A percentile compares a stretch with the other conserved stretches of the same genome.
Conservation (phyloP, 2,888 invertebrate genomes). For the Axea sp. region DNA sequence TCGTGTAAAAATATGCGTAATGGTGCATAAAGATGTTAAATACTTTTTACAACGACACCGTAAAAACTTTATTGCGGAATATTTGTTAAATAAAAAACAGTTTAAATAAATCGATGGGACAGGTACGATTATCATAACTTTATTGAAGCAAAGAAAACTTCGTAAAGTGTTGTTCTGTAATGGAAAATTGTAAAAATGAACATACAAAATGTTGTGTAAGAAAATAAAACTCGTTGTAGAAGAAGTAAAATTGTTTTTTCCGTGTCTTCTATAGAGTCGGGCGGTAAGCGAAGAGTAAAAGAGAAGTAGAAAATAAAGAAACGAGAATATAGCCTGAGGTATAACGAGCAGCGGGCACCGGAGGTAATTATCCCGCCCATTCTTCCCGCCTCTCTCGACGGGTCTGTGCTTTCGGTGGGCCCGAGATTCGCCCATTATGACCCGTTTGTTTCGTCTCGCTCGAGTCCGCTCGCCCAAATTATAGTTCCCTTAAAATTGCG, state of each 20-base stretch:
- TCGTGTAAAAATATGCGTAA: conserved; percentile 37
- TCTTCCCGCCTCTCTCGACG: conserved; percentile 76
- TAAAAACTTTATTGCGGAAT: too few species aligned
- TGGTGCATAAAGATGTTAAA: not conserved
- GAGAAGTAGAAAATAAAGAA: conserved; percentile 63
- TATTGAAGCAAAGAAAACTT: too few species aligned
- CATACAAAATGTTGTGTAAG: conserved; percentile 32
- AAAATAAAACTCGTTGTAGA: conserved; percentile 59
- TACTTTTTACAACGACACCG: too few species aligned
- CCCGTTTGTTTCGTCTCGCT: conserved; percentile 64
- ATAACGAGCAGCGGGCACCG: conserved; percentile 77
- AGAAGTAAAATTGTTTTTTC: conserved; percentile 57
- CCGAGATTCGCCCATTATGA: conserved; percentile 75
- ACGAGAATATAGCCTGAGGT: conserved; percentile 69
- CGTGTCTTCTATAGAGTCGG: conserved; percentile 61
- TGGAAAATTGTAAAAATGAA: conserved; percentile 37
- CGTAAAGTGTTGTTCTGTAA: conserved; percentile 44
- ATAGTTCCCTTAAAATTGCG: conserved; percentile 77
- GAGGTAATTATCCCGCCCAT: conserved; percentile 78
- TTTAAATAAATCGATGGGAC: too few species aligned
- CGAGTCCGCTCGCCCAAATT: conserved; percentile 72
- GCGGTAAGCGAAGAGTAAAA: conserved; percentile 61
- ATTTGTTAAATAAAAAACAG: too few species aligned
- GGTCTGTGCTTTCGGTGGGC: conserved; percentile 69
- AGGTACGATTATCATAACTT: too few species aligned